Conservation (phyloP, 1,140 invertebrate genomes). For the Caenorhabditis briggsae region DNA sequence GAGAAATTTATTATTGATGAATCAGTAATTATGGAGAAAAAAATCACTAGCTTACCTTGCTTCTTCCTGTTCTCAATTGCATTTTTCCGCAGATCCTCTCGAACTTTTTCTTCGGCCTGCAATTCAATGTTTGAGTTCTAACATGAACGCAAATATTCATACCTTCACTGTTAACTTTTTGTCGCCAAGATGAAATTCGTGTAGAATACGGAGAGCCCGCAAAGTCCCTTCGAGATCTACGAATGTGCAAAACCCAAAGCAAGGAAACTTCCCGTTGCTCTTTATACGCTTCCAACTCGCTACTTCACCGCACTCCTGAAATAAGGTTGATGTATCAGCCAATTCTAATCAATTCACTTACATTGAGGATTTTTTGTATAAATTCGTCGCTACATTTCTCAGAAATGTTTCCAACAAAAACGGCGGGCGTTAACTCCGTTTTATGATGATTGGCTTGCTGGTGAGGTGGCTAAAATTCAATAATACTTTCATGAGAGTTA, state of each 20-base stretch:
- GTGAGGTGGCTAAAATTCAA: not conserved
- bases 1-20: not conserved
- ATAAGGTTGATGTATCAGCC: conserved; percentile 2
- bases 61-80: conserved; percentile 44
- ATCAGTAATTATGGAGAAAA: not conserved
- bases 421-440: conserved; percentile 83
- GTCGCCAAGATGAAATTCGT: conserved; percentile 92
- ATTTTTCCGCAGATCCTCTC: conserved; percentile 6
- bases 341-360: conserved; percentile 68
- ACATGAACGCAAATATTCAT: not conserved
- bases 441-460: not conserved
- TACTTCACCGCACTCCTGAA: conserved; percentile 86
- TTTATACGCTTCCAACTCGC: conserved; percentile 97
- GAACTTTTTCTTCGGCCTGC: conserved; percentile 71
- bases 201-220: conserved; percentile 90
- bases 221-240: conserved; percentile 93
- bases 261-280: conserved; percentile 83
- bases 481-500: not conserved
- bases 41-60: conserved; percentile 4
- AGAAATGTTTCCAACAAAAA: conserved; percentile 98
- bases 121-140: conserved; percentile 26
- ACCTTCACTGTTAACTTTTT: conserved; percentile 84
- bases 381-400: conserved; percentile 93
- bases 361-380: conserved; percentile 89
- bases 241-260: conserved; percentile 98